Evolutionary conservation across 2,797 vertebrate species (phyloP), one percentile per base, ranked within the genome.

Genomic region (Mus minutoides): DNA sequence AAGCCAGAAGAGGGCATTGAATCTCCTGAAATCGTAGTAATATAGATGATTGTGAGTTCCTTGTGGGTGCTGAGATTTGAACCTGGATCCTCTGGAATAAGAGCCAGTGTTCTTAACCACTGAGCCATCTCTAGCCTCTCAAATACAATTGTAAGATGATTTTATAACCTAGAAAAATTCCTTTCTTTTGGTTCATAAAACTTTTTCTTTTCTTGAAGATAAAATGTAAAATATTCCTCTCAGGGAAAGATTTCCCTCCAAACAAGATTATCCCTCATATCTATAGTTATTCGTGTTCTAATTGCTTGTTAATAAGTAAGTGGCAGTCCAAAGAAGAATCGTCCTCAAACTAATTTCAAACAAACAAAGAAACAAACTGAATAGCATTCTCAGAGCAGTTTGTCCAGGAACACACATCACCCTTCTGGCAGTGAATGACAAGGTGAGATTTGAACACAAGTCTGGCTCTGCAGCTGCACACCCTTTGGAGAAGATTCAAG

Each of bases 241-340:
- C 12, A 17, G 62, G 43, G 40, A 79, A 91, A 58, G 19, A 43
- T 17, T 56, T 71, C 19, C 24, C 37, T 90, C 26, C n/a, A 58
- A 12, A 78, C 73, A 79, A 56, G 87, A 60, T 13, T n/a, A 52
- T 75, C 40, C 80, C 58, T 77, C 11, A 16, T 80, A 93, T 91
- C 64, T 62, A 10, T 29, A 85, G 88, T n/a, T 92, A 31, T 95
- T 64, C 85, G 19, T 92, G 58, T n/a, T 92, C 31, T 21, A 11
- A 24, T 26, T 73, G 14, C 40, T 96, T 77, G 17, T 22, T 93
- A 83, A 71, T 93, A 86, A 77, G 8, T 75, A 90, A 87, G 62
- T 14, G 26, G 10, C 21, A 77, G 54, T 52, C 79, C 49, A 88
- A 78, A 92, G n/a, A 40, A 86, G 78, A 89, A 56, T 52, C 67